Percentiles rank a stretch among this genome's conserved stretches.
Conservation (phyloP, 2,888 invertebrate genomes). For the Ormyrus thymus region DNA sequence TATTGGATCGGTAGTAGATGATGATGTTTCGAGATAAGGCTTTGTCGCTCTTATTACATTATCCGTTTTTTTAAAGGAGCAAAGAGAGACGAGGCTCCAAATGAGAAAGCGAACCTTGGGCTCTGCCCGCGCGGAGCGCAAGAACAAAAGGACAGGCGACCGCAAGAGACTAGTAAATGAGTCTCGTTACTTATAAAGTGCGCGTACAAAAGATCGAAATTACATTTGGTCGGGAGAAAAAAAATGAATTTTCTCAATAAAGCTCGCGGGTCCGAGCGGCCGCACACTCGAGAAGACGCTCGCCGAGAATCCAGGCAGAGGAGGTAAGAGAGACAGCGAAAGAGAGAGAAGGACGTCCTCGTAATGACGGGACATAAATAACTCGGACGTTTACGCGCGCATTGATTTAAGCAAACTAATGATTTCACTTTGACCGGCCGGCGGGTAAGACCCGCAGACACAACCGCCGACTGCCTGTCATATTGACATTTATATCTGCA, state of each 20-base stretch:
- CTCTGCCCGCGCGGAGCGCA: not conserved
- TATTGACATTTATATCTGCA: slow-evolving; percentile 74
- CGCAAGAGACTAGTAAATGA: slow-evolving; percentile 39
- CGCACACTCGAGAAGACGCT: not conserved
- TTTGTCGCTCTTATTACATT: slow-evolving; percentile 36
- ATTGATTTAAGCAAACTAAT: slow-evolving; percentile 76
- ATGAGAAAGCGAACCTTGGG: not conserved
- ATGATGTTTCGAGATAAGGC: slow-evolving; percentile 20
- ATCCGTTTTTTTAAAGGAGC: not conserved
- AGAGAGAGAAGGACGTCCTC: slow-evolving; percentile 70
- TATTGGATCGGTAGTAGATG: slow-evolving; percentile 24
- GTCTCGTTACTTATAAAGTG: slow-evolving; percentile 46
- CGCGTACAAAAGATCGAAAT: slow-evolving; percentile 45
- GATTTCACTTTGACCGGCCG: slow-evolving; percentile 75
- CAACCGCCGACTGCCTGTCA: slow-evolving; percentile 66
- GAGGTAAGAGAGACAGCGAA: slow-evolving; percentile 60
- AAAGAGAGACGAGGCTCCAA: not conserved
- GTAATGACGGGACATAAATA: slow-evolving; percentile 75
- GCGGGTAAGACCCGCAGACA: slow-evolving; percentile 59
- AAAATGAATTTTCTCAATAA: slow-evolving; percentile 53
- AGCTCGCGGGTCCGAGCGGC: slow-evolving; percentile 40
- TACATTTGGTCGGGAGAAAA: slow-evolving; percentile 40
- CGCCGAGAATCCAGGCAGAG: not conserved
- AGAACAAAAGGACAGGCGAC: slow-evolving; percentile 26
- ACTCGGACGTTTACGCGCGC: slow-evolving; percentile 75